Base-by-base conservation (phyloP, 2,113 vertebrate species). In the Lynx canadensis region DNA sequence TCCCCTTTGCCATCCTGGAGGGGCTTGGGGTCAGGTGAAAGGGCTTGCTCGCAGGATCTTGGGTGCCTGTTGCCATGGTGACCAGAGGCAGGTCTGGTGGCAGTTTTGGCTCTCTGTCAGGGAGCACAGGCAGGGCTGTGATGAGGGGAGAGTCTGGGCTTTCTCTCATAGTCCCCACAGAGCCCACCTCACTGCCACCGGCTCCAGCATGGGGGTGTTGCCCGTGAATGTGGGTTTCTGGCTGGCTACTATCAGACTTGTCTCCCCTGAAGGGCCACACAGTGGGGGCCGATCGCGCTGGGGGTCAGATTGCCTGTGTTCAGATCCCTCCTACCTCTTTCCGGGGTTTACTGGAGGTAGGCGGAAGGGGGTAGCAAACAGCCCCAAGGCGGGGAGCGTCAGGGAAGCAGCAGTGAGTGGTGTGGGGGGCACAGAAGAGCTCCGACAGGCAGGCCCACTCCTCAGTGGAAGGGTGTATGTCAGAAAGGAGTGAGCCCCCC, bases 41-140 rank as follows among this genome's bases (percentile, higher is more conserved):
- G 90, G 97, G 97, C 97, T 98, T 95, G 98, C 90, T 96, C 52
- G 23, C 93, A 96, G 98, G 97, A 95, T 97, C 97, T 96, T 94
- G 97, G 97, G 86, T 91, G 97, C 97, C 92, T 0, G 98, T 99
- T 98, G 97, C 98, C 98, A 98, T 98, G 98, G 98, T 98, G 98
- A 99, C 97, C 0, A 0, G 97, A 97, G 98, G 96, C 96, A 94
- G 93, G 95, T 89, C 98, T 97, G 97, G 95, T 98, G 97, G 97
- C 95, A 94, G 98, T 96, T 93, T 98, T 96, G 97, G 98, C 97
- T 92, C 89, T 97, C 95, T 98, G 97, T 97, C 97, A 97, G 97
- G 98, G 97, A 97, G 98, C 97, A 86, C 92, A 29, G 95, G 86
- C 92, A 97, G 97, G 88, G 94, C 57, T 98, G 95, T 98, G 97